A percentile compares a stretch with the other conserved stretches of the same genome.
Evolutionary conservation across 92 coral and sea anemone genomes (phyloP).

Genomic region (Pocillopora grandis): DNA sequence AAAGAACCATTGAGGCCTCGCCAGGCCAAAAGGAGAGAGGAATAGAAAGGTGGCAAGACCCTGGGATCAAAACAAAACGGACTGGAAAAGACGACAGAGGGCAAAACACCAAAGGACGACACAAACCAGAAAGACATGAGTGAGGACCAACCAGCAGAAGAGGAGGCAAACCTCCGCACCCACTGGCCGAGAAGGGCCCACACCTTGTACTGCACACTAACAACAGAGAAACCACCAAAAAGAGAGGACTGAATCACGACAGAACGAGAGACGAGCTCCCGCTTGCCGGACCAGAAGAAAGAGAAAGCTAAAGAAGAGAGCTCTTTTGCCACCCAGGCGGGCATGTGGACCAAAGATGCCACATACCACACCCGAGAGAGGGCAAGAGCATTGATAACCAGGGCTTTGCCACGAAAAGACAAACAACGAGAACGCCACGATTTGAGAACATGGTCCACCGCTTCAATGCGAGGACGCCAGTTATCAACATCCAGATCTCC

Average conservation of each 20-base stretch:
- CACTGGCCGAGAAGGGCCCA: slow-evolving; percentile 6
- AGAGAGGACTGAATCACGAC: neutral
- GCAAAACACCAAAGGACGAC: neutral
- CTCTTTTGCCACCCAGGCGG: neutral
- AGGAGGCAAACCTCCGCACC: neutral
- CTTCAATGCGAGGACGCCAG: slow-evolving; percentile 12
- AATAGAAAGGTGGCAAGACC: slow-evolving; percentile 6
- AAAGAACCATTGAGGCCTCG: neutral
- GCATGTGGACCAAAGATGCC: neutral
- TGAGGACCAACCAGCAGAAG: neutral
- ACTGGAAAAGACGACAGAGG: neutral
- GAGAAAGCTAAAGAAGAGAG: neutral
- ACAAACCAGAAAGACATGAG: neutral
- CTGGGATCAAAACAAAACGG: neutral
- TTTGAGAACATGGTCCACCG: neutral
- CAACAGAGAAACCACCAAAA: slow-evolving; percentile 5
- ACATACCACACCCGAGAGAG: neutral
- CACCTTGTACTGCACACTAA: neutral
- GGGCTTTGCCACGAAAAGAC: slow-evolving; percentile 23
- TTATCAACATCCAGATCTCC: slow-evolving; percentile 15
- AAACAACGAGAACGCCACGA: slow-evolving; percentile 26
- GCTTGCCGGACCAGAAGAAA: slow-evolving; percentile 21
- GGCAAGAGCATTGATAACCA: slow-evolving; percentile 16
- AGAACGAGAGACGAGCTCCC: neutral
- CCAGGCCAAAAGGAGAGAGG: slow-evolving; percentile 5